Conservation (phyloP, 2,888 invertebrate species). For the Hydropsyche betteni region DNA sequence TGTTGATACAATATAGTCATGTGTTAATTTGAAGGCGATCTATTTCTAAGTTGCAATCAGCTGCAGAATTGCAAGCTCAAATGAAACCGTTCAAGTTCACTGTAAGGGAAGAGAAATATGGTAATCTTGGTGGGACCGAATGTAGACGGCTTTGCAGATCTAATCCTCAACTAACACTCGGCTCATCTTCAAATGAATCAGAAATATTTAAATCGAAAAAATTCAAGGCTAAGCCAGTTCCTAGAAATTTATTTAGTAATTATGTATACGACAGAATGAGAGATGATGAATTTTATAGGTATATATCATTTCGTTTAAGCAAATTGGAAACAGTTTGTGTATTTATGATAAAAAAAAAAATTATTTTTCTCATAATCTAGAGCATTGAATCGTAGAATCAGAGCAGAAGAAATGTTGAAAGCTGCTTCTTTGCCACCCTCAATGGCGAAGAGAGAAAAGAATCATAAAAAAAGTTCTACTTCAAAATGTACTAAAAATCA, state of each 20-base stretch:
- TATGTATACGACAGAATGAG: constrained; percentile 76
- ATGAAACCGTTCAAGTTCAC: constrained; percentile 75
- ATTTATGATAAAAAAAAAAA: constrained; percentile 14
- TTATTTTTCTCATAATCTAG: constrained; percentile 55
- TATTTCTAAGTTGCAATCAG: constrained; percentile 69
- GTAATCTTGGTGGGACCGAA: not conserved
- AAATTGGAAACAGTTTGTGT: constrained; percentile 1
- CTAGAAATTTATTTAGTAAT: constrained; percentile 75
- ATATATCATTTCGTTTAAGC: constrained; percentile 36
- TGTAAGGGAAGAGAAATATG: constrained; percentile 66
- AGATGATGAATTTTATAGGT: constrained; percentile 78
- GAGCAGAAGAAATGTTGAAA: constrained; percentile 75
- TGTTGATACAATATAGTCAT: too few relatives aligned
- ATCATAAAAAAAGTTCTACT: constrained; percentile 35
- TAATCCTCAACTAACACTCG: constrained; percentile 45
- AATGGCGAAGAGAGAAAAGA: constrained; percentile 71
- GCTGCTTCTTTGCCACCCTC: constrained; percentile 73
- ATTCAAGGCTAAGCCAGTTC: constrained; percentile 75
- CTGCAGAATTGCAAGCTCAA: constrained; percentile 69
- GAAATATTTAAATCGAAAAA: constrained; percentile 58
- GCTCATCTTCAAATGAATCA: constrained; percentile 53
- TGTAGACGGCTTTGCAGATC: constrained; percentile 46
- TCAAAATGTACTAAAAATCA: constrained; percentile 25
- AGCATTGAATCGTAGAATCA: constrained; percentile 72
- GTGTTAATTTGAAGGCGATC: constrained; percentile 62